Base-by-base conservation (phyloP, 2,888 invertebrate genomes). In the Galeruca laticollis region DNA sequence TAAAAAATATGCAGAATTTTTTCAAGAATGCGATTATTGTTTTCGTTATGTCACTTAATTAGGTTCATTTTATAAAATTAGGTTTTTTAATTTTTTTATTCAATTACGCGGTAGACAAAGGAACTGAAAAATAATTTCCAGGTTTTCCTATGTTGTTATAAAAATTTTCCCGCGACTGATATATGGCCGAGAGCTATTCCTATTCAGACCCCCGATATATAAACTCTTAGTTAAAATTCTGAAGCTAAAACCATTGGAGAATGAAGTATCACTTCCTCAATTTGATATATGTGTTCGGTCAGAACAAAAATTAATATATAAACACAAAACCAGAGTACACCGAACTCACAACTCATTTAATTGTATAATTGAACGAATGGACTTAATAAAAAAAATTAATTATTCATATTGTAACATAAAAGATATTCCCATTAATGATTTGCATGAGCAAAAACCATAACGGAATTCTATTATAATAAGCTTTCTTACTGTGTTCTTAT, bases 361-460 rank as follows among this genome's bases (percentile, higher is more conserved):
- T 71, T 68, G 71, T 71, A 71, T 71, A 71, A 68, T 68, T 71
- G 60, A 68, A 63, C 64, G 68, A 64, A 71, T 64, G 51, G 54
- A 65, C 56, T 56, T 56, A 61, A 49, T 68, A 15, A 69, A 69
- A 68, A 60, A 73, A 75, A 78, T 80, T 81, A 81, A 78, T 79
- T 81, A 80, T 79, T 76, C 78, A 78, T 78, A 79, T 76, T 80
- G 76, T 77, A 75, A 77, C 77, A 76, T 75, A 75, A 74, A 72
- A 75, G 71, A 73, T 75, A 73, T 76, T 72, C 74, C 74, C 76
- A 74, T 78, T 77, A 77, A 75, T 74, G 78, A 81, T 82, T 82
- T 82, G 81, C 81, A 82, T 81, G 80, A 70, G 79, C 79, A 81
- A 79, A 78, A 77, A 77, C 81, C 78, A 78, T 78, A 79, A 78